Conservation (phyloP, 1,140 invertebrate species). For the Magallana ariakensis region DNA sequence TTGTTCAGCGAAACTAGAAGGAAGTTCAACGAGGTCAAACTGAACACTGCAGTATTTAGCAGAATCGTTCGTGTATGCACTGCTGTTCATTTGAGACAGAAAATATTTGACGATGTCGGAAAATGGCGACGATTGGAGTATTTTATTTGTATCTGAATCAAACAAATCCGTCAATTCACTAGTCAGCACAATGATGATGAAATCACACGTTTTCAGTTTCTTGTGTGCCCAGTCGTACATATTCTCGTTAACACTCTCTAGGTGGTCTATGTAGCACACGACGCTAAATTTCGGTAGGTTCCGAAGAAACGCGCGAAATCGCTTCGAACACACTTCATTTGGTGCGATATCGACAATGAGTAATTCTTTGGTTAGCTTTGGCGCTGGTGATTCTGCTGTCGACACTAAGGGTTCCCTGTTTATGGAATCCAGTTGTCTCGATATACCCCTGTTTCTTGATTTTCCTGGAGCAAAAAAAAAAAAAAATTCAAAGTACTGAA, state of each 20-base stretch:
- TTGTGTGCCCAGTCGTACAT: slow-evolving; percentile 17
- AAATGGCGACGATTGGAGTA: background rate
- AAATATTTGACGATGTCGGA: slow-evolving; percentile 1
- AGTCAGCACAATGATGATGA: background rate
- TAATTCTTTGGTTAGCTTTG: background rate
- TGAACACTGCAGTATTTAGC: background rate
- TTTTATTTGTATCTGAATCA: background rate
- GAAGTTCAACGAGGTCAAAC: background rate
- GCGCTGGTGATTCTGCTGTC: too few species aligned
- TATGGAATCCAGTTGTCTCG: background rate
- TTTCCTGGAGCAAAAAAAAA: background rate
- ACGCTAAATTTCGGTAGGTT: background rate
- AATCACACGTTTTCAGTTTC: background rate
- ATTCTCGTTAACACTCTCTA: background rate
- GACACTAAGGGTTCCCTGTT: background rate
- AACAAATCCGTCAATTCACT: background rate
- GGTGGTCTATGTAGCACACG: too few species aligned
- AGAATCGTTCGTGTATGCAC: background rate
- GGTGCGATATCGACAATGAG: background rate
- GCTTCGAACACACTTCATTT: background rate
- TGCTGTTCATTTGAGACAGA: slow-evolving; percentile 10
- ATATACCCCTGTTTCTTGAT: background rate
- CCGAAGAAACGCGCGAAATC: background rate
- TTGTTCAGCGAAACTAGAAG: background rate
- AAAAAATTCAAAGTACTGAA: too few species aligned